Percentiles rank a stretch among this genome's conserved stretches.
Evolutionary conservation across 2,113 vertebrate genomes (phyloP).

Genomic region (Peucedramus taeniatus): DNA sequence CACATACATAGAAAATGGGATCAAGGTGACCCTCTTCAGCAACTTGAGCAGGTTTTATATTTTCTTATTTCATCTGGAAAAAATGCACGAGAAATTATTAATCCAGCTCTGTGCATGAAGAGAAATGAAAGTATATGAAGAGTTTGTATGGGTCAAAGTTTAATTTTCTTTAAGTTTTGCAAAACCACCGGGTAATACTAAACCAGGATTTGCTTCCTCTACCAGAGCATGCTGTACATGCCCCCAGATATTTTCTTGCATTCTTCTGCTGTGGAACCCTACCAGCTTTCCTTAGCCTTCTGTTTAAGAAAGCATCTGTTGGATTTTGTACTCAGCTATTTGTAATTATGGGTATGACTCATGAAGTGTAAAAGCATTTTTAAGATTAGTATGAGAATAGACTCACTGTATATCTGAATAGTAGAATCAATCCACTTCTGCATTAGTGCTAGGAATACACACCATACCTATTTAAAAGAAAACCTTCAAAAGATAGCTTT

Average conservation of each 20-base stretch:
- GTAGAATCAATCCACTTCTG: not conserved
- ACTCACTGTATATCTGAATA: not conserved
- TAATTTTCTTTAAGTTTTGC: not conserved
- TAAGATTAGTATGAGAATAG: not conserved
- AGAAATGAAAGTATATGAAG: not conserved
- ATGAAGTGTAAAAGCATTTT: not conserved
- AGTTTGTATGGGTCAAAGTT: not conserved
- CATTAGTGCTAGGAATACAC: not conserved
- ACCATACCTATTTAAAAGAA: not conserved
- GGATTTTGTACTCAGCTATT: not conserved
- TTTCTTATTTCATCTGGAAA: not conserved
- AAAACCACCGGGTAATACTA: not conserved
- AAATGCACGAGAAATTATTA: not conserved
- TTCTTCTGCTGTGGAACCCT: not conserved
- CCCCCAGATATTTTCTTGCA: not conserved
- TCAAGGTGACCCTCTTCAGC: not conserved
- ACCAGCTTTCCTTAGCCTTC: not conserved
- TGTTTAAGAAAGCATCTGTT: not conserved
- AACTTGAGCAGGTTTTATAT: not conserved
- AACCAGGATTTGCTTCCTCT: not conserved
- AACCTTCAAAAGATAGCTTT: not conserved
- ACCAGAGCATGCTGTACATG: not conserved
- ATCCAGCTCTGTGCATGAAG: not conserved
- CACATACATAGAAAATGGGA: not conserved
- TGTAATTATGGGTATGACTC: not conserved